phyloP scores from a whole-genome alignment of 2,797 vertebrate species.

The Microctenopoma steveboyesi region DNA sequence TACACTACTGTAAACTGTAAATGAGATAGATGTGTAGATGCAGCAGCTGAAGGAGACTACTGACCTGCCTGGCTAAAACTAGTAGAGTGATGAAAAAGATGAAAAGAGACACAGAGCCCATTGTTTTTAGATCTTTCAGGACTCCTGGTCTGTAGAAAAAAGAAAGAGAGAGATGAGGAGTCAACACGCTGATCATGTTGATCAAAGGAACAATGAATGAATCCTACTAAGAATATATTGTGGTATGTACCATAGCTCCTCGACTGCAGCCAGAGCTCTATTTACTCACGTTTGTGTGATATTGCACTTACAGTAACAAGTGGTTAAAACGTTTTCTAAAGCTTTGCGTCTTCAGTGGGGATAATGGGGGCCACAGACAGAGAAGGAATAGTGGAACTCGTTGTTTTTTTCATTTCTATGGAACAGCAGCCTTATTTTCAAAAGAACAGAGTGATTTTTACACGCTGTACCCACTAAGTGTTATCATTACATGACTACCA shows the following conservation, averaged over 20 bases:
- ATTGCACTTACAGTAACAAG: too few species aligned
- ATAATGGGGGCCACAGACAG: not conserved
- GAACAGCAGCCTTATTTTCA: not conserved
- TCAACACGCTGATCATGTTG: not conserved
- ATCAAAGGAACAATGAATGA: not conserved
- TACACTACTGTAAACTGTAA: not conserved
- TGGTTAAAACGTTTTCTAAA: not conserved
- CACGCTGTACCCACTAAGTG: not conserved
- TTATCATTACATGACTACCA: not conserved
- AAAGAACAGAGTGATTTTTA: not conserved
- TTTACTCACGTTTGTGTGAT: not conserved
- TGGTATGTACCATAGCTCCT: not conserved
- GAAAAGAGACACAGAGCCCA: slow-evolving; percentile 96
- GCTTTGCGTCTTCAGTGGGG: not conserved
- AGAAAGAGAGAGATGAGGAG: slow-evolving; percentile 14
- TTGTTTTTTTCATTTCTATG: not conserved
- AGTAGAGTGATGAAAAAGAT: slow-evolving; percentile 97
- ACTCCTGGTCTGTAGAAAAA: slow-evolving; percentile 91
- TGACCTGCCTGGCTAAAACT: slow-evolving; percentile 96
- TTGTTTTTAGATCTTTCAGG: slow-evolving; percentile 96
- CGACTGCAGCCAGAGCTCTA: not conserved
- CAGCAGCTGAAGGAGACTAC: slow-evolving; percentile 42
- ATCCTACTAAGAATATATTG: not conserved
- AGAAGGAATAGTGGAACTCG: not conserved
- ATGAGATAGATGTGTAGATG: too few species aligned